Evolutionary conservation across 2,113 vertebrate genomes (phyloP).

Genomic region (Gopherus evgoodei): DNA sequence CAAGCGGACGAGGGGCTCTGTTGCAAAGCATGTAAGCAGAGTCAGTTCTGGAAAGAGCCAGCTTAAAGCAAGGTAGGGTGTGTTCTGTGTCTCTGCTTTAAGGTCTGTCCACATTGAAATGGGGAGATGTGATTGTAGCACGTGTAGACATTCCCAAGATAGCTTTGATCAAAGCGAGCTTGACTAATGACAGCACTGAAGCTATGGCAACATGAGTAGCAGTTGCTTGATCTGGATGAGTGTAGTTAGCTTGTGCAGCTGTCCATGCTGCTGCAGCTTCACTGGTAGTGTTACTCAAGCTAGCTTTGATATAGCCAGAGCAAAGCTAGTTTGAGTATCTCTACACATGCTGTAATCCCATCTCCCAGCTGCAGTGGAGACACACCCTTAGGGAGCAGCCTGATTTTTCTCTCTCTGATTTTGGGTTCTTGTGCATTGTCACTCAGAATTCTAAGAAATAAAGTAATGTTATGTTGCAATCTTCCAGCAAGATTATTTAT

Average conservation of each 20-base stretch:
- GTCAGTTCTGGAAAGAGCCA: background rate
- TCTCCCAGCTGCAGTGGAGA: background rate
- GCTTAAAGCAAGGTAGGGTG: background rate
- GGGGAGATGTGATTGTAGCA: background rate
- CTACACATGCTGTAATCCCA: background rate
- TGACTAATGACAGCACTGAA: background rate
- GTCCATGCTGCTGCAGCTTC: background rate
- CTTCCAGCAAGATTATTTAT: background rate
- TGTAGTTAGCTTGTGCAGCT: background rate
- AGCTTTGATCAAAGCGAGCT: too few relatives aligned
- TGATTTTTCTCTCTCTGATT: background rate
- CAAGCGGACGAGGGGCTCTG: background rate
- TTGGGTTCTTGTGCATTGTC: background rate
- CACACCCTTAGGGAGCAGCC: background rate
- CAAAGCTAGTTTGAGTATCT: background rate
- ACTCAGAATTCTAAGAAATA: background rate
- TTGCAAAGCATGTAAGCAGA: background rate
- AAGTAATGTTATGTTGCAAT: background rate
- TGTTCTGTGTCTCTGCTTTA: background rate
- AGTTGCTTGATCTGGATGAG: background rate
- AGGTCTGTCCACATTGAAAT: background rate
- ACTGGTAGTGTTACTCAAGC: background rate
- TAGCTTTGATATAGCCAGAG: background rate
- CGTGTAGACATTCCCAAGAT: background rate
- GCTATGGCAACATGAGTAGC: background rate